A percentile compares a stretch with the other conserved stretches of the same genome.
Evolutionary conservation across 2,888 invertebrate species (phyloP).

Genomic region (Oscheius sp.): DNA sequence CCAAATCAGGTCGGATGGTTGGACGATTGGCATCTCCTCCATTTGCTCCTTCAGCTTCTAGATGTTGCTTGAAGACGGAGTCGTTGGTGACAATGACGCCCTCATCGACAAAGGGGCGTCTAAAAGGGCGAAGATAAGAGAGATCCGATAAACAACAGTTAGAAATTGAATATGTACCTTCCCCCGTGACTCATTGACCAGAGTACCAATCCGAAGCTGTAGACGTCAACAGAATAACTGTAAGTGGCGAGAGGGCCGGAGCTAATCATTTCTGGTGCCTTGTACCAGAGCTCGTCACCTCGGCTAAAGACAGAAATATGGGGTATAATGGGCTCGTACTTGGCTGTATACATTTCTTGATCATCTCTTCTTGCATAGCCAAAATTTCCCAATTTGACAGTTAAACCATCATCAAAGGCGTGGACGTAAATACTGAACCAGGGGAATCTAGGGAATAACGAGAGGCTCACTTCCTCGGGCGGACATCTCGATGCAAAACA

Average conservation of each 20-base stretch:
- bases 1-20: not conserved
- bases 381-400: not conserved
- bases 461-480: constrained; percentile 6
- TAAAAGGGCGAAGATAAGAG: not conserved
- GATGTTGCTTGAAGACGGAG: not conserved
- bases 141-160: not conserved
- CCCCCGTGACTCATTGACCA: constrained; percentile 2
- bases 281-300: not conserved
- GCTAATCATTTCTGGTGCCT: not conserved
- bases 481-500: constrained; percentile 3
- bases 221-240: not conserved
- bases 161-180: not conserved
- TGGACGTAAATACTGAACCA: not conserved
- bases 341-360: too few relatives aligned
- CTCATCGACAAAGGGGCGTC: not conserved
- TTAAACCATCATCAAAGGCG: not conserved
- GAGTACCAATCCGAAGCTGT: not conserved
- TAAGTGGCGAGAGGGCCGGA: not conserved
- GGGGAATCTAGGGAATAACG: not conserved
- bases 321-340: too few relatives aligned
- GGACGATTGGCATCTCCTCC: not conserved
- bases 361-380: not conserved
- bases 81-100: not conserved
- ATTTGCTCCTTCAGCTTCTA: not conserved
- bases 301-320: not conserved